Evolutionary conservation across 2,113 vertebrate species (phyloP).

Genomic region (Trogon surrucura): DNA sequence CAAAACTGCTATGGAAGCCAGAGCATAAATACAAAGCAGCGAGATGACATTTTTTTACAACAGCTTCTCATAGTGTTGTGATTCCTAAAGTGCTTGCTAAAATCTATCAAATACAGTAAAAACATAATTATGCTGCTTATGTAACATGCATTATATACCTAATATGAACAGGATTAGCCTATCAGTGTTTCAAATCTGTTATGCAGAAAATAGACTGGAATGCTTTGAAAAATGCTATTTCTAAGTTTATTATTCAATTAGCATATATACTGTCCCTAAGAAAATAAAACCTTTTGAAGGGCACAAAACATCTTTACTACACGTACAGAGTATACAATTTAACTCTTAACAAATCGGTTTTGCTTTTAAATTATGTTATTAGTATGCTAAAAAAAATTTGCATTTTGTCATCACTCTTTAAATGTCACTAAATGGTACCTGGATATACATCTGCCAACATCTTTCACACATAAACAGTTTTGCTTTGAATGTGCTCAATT

Average conservation of each 20-base stretch:
- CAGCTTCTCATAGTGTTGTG: slow-evolving; percentile 14
- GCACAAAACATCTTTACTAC: background rate
- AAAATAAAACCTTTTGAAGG: slow-evolving; percentile 38
- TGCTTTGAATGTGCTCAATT: slow-evolving; percentile 30
- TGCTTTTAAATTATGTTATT: slow-evolving; percentile 37
- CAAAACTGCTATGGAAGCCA: background rate
- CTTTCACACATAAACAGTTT: background rate
- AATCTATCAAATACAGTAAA: slow-evolving; percentile 23
- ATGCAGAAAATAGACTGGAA: background rate
- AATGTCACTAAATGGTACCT: slow-evolving; percentile 19
- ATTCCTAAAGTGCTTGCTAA: slow-evolving; percentile 22
- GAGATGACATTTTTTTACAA: slow-evolving; percentile 25
- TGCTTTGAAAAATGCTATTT: background rate
- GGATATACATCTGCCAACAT: slow-evolving; percentile 4
- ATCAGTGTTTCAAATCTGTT: background rate
- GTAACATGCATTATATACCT: background rate
- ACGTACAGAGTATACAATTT: background rate
- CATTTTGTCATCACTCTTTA: slow-evolving; percentile 25
- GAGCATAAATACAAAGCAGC: background rate
- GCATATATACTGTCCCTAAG: background rate
- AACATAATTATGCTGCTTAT: background rate
- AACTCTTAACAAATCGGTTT: background rate
- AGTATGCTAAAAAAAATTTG: background rate
- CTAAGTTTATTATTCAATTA: slow-evolving; percentile 46
- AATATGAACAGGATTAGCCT: background rate